A percentile compares a stretch with the other conserved stretches of the same genome.
Conservation (phyloP, 2,888 invertebrate species). For the Creontiades dilutus region DNA sequence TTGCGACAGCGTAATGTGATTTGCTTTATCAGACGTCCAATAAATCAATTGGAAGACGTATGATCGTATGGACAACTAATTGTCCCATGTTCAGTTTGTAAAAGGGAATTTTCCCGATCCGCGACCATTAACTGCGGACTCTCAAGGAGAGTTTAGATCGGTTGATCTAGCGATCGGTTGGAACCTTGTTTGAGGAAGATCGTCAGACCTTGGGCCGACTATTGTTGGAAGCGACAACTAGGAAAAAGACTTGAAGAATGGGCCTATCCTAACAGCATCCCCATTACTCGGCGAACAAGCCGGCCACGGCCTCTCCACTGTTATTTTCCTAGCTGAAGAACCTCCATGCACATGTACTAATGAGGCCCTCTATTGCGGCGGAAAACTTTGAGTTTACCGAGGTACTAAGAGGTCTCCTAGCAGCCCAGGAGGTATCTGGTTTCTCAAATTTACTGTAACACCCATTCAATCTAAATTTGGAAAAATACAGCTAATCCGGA, state of each 20-base stretch:
- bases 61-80: not conserved
- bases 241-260: slow-evolving; percentile 10
- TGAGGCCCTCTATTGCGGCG: too few relatives aligned
- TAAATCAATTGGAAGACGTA: not conserved
- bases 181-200: slow-evolving; percentile 27
- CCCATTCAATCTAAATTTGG: too few relatives aligned
- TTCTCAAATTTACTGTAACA: too few relatives aligned
- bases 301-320: not conserved
- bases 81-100: not conserved
- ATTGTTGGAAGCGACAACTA: slow-evolving; percentile 15
- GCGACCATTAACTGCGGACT: not conserved
- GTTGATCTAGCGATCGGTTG: not conserved
- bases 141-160: not conserved
- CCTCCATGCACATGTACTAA: not conserved
- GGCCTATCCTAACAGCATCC: slow-evolving; percentile 9
- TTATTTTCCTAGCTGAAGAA: not conserved
- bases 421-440: too few relatives aligned
- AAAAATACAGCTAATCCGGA: too few relatives aligned
- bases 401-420: too few relatives aligned
- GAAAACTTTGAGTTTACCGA: too few relatives aligned
- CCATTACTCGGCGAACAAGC: not conserved
- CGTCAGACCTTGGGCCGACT: slow-evolving; percentile 11
- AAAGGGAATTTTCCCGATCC: slow-evolving; percentile 11
- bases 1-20: too few relatives aligned
- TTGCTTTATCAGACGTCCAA: not conserved